A percentile compares a stretch with the other conserved stretches of the same genome.
Conservation (phyloP, 2,113 vertebrate species). For the Vulpes lagopus region DNA sequence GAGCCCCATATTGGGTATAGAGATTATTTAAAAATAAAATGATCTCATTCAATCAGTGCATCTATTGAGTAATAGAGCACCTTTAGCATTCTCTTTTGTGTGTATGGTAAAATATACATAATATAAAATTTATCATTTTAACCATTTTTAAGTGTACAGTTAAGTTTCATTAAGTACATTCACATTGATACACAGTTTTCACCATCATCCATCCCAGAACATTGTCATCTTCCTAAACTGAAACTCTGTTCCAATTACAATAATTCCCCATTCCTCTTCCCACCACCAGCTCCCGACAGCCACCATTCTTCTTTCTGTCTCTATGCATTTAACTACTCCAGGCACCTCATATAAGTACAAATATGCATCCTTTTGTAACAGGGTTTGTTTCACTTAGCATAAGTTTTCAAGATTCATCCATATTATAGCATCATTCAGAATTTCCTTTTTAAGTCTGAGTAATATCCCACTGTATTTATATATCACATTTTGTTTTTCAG, state of each 20-base stretch:
- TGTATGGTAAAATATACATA: not conserved
- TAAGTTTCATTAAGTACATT: not conserved
- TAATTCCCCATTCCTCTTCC: not conserved
- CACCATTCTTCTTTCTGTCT: conserved; percentile 1
- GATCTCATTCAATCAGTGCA: not conserved
- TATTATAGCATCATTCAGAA: not conserved
- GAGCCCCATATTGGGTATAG: not conserved
- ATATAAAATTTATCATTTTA: conserved; percentile 49
- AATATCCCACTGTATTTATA: not conserved
- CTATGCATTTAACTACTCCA: not conserved
- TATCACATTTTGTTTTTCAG: not conserved
- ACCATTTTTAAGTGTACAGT: conserved; percentile 6
- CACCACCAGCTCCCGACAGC: not conserved
- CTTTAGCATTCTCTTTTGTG: not conserved
- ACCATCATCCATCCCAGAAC: not conserved
- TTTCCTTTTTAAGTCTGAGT: conserved; percentile 27
- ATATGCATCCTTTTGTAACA: too few species aligned
- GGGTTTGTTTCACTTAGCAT: not conserved
- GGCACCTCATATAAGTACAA: not conserved
- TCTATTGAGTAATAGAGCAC: not conserved
- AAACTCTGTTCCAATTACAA: not conserved
- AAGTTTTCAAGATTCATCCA: not conserved
- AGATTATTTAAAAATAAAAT: not conserved
- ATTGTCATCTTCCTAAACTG: conserved; percentile 31
- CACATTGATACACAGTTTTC: not conserved